Conservation (phyloP, 2,797 vertebrate genomes). For the Psittacula echo region DNA sequence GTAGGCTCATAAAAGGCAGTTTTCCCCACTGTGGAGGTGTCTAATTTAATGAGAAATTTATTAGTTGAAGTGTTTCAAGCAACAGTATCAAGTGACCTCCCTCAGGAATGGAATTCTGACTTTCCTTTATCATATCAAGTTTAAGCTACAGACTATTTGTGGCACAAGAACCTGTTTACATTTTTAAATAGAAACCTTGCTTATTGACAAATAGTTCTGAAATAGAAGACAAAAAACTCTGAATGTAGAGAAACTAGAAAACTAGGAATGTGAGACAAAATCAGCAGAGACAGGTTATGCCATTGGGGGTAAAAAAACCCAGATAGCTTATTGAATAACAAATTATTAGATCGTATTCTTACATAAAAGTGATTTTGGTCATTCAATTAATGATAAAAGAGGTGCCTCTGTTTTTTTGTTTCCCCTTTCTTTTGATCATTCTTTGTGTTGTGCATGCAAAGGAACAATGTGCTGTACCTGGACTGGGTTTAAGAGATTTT, state of each 20-base stretch:
- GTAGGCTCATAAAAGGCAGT: constrained; percentile 9
- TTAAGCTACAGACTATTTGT: not conserved
- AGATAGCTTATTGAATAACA: not conserved
- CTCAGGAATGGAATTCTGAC: constrained; percentile 11
- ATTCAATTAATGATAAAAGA: not conserved
- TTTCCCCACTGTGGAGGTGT: not conserved
- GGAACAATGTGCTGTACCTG: not conserved
- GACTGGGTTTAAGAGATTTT: not conserved
- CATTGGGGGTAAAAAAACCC: not conserved
- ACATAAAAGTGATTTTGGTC: not conserved
- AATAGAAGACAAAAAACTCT: not conserved
- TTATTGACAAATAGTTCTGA: not conserved
- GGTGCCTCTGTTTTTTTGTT: not conserved
- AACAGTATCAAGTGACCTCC: not conserved
- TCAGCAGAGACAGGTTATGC: not conserved
- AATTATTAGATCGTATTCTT: not conserved
- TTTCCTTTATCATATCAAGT: not conserved
- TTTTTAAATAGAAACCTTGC: not conserved
- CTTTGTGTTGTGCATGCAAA: not conserved
- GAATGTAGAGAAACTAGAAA: not conserved
- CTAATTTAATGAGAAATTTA: constrained; percentile 52
- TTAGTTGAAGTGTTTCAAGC: constrained; percentile 11
- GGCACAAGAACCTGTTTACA: not conserved
- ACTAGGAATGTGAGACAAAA: not conserved
- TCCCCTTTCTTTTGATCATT: not conserved